Evolutionary conservation across 2,797 vertebrate genomes (phyloP).

Genomic region (Eidolon dupreanum): DNA sequence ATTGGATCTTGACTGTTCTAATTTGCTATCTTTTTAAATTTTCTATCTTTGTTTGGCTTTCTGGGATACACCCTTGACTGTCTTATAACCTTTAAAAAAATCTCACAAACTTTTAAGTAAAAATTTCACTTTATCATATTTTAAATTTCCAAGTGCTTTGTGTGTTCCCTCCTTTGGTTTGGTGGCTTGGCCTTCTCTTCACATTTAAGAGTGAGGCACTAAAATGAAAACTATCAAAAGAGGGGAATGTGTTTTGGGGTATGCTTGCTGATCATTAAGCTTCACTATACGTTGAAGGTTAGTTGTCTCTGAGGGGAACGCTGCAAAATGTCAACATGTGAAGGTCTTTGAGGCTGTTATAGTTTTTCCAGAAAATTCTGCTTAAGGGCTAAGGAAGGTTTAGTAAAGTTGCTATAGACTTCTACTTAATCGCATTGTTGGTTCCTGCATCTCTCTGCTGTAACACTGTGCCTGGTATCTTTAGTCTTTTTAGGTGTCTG

Average conservation of each 20-base stretch:
- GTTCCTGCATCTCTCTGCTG: neutral
- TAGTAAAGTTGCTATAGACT: neutral
- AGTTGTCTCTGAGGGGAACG: neutral
- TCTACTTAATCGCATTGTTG: neutral
- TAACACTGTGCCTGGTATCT: neutral
- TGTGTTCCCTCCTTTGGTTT: neutral
- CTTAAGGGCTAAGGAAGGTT: neutral
- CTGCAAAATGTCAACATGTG: neutral
- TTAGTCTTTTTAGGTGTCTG: neutral
- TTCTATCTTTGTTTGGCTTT: neutral
- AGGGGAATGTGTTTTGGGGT: neutral
- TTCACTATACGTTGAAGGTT: neutral
- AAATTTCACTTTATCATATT: neutral
- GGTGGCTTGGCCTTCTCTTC: neutral
- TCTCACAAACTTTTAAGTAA: neutral
- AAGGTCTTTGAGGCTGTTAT: neutral
- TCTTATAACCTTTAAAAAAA: neutral
- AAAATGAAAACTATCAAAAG: neutral
- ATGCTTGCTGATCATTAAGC: neutral
- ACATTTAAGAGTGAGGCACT: neutral
- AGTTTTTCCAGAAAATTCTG: slow-evolving; percentile 13
- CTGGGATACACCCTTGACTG: neutral
- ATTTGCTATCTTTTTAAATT: neutral
- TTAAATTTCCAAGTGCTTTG: slow-evolving; percentile 30
- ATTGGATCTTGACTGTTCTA: neutral